Conservation (phyloP, 2,888 invertebrate species). For the Diplazon laetatorius region DNA sequence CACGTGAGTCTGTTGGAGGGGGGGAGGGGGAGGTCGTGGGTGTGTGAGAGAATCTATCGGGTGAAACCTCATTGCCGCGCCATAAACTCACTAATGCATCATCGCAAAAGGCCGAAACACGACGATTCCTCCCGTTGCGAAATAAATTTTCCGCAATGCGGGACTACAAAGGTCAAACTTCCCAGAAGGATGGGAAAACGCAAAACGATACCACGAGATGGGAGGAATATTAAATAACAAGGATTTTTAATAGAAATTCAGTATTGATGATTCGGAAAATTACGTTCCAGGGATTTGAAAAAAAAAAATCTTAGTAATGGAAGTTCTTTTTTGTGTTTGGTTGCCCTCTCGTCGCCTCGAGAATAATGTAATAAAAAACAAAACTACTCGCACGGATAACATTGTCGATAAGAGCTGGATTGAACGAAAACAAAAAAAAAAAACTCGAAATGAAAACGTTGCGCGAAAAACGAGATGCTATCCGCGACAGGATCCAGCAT, state of each 20-base stretch:
- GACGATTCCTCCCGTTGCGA: slow-evolving; percentile 30
- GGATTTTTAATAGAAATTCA: no score
- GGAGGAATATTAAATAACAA: no score
- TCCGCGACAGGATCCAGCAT: slow-evolving; percentile 63
- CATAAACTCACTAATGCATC: slow-evolving; percentile 10
- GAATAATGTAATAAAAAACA: slow-evolving; percentile 44
- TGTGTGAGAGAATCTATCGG: not conserved
- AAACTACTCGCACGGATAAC: slow-evolving; percentile 21
- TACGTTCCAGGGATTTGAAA: no score
- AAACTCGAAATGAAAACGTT: no score
- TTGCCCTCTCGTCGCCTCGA: slow-evolving; percentile 42
- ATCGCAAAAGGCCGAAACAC: slow-evolving; percentile 20
- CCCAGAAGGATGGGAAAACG: slow-evolving; percentile 21
- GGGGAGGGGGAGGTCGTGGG: not conserved
- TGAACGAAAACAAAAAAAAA: slow-evolving; percentile 32
- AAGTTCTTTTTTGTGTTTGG: no score
- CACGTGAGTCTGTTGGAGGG: not conserved
- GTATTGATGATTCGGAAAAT: no score
- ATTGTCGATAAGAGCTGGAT: no score
- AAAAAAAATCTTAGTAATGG: no score
- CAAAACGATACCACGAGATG: no score
- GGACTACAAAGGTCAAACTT: slow-evolving; percentile 48
- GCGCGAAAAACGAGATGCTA: slow-evolving; percentile 52
- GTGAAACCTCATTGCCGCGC: slow-evolving; percentile 8
- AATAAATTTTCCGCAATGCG: slow-evolving; percentile 37